phyloP scores from a whole-genome alignment of 92 coral and sea anemone genomes.

The Meandrina meandrites region DNA sequence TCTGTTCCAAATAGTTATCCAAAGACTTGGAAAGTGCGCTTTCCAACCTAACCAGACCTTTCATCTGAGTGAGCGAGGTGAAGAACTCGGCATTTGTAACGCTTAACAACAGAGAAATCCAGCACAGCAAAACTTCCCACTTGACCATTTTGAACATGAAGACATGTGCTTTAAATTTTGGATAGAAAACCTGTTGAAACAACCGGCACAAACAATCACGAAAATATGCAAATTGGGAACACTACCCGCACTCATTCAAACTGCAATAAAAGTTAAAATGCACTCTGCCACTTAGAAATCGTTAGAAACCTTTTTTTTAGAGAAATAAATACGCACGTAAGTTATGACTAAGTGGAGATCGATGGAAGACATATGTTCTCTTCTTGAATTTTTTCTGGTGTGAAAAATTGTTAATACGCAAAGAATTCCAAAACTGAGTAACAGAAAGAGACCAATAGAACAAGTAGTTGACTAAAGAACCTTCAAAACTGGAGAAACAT shows the following conservation, averaged over 20 bases:
- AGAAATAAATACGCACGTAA: neutral
- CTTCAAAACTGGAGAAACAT: too few relatives aligned
- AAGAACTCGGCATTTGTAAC: conserved; percentile 9
- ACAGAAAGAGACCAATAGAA: neutral
- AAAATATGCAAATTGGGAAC: conserved; percentile 21
- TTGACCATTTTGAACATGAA: conserved; percentile 22
- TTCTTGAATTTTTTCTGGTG: too few relatives aligned
- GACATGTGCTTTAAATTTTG: conserved; percentile 17
- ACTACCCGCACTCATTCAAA: neutral
- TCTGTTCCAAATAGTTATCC: conserved; percentile 55
- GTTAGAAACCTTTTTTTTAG: neutral
- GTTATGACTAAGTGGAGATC: neutral
- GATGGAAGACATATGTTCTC: neutral
- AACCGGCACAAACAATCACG: neutral
- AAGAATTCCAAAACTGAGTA: neutral
- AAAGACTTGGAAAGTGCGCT: conserved; percentile 54
- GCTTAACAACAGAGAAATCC: neutral
- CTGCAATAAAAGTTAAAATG: neutral
- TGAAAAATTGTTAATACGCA: neutral
- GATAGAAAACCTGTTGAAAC: conserved; percentile 27
- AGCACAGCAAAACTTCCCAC: neutral
- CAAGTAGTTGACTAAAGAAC: too few relatives aligned
- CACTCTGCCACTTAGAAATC: neutral
- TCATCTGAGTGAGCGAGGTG: conserved; percentile 47
- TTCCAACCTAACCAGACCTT: conserved; percentile 81